Percentiles rank a stretch among this genome's conserved stretches.
phyloP scores from a whole-genome alignment of 2,113 vertebrate species.

The Ranitomeya imitator region DNA sequence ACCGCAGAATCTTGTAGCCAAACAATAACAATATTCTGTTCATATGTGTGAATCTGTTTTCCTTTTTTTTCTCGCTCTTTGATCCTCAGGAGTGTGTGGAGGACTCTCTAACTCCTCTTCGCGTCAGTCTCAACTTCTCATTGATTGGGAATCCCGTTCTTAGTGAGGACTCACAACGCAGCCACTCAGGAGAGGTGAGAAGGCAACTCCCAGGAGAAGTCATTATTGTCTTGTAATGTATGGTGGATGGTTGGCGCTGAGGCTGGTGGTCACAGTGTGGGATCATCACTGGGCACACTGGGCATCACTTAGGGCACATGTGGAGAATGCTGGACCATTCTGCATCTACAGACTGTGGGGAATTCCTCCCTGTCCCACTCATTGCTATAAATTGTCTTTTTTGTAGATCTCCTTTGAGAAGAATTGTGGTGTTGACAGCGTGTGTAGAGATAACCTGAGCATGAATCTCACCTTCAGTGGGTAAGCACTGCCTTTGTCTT shows the following conservation, averaged over 20 bases:
- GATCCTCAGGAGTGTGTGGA: slow-evolving; percentile 37
- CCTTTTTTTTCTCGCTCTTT: not conserved
- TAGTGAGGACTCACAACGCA: slow-evolving; percentile 36
- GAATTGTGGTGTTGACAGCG: slow-evolving; percentile 77
- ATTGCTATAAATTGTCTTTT: not conserved
- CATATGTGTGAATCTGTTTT: not conserved
- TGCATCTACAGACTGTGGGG: too few species aligned
- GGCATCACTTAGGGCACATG: not conserved
- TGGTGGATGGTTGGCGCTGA: too few species aligned
- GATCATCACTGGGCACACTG: too few species aligned
- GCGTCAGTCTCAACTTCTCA: slow-evolving; percentile 29
- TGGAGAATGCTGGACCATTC: too few species aligned
- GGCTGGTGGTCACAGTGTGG: not conserved
- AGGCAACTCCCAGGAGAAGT: too few species aligned
- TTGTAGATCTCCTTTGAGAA: slow-evolving; percentile 81
- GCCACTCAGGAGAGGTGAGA: slow-evolving; percentile 10
- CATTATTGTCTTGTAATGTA: too few species aligned
- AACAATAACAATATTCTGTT: not conserved
- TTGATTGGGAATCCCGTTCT: slow-evolving; percentile 22
- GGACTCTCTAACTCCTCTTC: slow-evolving; percentile 40
- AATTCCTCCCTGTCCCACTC: too few species aligned
- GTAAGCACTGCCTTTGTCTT: slow-evolving; percentile 45
- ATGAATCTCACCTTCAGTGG: slow-evolving; percentile 74
- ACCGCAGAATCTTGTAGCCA: too few species aligned
- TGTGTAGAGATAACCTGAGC: slow-evolving; percentile 76